A percentile compares a stretch with the other conserved stretches of the same genome.
Conservation (phyloP, 2,888 invertebrate species). For the Zaprionus bogoriensis region DNA sequence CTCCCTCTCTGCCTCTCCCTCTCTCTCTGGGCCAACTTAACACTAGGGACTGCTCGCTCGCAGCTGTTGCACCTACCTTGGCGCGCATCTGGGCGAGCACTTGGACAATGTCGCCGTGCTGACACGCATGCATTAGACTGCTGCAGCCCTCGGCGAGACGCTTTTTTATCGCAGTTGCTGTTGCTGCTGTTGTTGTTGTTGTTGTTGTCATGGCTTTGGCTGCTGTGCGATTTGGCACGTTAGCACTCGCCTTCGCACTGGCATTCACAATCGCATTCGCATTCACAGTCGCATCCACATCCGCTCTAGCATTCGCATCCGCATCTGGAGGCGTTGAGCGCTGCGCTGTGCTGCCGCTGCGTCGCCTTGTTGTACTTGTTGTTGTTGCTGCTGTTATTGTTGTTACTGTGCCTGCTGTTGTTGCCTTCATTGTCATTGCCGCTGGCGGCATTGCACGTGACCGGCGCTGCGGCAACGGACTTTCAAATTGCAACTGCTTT, state of each 20-base stretch:
- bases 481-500: slow-evolving; percentile 78
- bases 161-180: slow-evolving; percentile 53
- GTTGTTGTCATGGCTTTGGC: background rate
- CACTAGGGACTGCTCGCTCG: background rate
- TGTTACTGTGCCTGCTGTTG: slow-evolving; percentile 22
- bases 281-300: slow-evolving; percentile 8
- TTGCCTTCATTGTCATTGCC: slow-evolving; percentile 17
- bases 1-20: background rate
- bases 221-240: no score
- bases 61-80: slow-evolving; percentile 86
- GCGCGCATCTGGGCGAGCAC: slow-evolving; percentile 89
- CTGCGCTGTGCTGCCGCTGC: background rate
- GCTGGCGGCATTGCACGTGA: slow-evolving; percentile 34
- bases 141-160: slow-evolving; percentile 89
- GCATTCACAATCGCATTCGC: slow-evolving; percentile 6
- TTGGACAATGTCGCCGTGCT: slow-evolving; percentile 91
- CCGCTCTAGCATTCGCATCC: slow-evolving; percentile 26
- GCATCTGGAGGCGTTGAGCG: slow-evolving; percentile 19
- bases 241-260: background rate
- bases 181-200: background rate
- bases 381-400: slow-evolving; percentile 18
- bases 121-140: slow-evolving; percentile 95
- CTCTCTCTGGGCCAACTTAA: background rate
- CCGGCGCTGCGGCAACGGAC: slow-evolving; percentile 66
- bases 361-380: slow-evolving; percentile 20